Percentiles rank a stretch among this genome's conserved stretches.
Conservation (phyloP, 2,888 invertebrate species). For the Helicoverpa assulta region DNA sequence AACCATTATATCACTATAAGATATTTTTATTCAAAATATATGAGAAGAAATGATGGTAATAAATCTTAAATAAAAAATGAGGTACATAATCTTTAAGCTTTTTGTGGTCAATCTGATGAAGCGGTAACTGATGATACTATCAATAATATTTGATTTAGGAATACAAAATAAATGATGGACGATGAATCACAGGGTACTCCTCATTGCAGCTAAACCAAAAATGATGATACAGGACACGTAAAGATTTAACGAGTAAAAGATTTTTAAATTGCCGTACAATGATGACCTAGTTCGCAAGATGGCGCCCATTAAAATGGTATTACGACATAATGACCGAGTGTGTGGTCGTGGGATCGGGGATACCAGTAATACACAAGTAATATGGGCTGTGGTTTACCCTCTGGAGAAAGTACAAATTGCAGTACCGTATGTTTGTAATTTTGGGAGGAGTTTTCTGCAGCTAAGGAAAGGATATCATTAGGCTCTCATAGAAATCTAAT, state of each 20-base stretch:
- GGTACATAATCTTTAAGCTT: neutral
- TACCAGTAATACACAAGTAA: slow-evolving; percentile 36
- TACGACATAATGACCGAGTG: slow-evolving; percentile 63
- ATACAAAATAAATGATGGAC: neutral
- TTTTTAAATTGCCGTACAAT: slow-evolving; percentile 60
- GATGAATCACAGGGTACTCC: neutral
- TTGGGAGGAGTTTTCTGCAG: neutral
- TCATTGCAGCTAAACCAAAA: slow-evolving; percentile 10
- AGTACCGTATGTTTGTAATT: neutral
- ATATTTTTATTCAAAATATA: neutral
- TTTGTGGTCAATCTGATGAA: neutral
- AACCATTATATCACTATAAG: neutral
- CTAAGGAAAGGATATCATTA: too few relatives aligned
- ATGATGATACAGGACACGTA: slow-evolving; percentile 42
- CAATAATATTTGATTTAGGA: neutral
- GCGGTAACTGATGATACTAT: neutral
- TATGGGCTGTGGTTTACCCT: slow-evolving; percentile 44
- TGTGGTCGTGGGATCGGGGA: slow-evolving; percentile 54
- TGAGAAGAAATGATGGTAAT: neutral
- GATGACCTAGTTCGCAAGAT: slow-evolving; percentile 63
- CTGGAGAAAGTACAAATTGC: slow-evolving; percentile 38
- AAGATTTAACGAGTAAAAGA: slow-evolving; percentile 55
- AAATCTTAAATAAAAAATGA: neutral
- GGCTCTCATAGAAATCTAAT: too few relatives aligned
- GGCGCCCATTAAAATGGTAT: slow-evolving; percentile 70